phyloP scores from a whole-genome alignment of 1,140 invertebrate genomes.

The Temnothorax nylanderi region DNA sequence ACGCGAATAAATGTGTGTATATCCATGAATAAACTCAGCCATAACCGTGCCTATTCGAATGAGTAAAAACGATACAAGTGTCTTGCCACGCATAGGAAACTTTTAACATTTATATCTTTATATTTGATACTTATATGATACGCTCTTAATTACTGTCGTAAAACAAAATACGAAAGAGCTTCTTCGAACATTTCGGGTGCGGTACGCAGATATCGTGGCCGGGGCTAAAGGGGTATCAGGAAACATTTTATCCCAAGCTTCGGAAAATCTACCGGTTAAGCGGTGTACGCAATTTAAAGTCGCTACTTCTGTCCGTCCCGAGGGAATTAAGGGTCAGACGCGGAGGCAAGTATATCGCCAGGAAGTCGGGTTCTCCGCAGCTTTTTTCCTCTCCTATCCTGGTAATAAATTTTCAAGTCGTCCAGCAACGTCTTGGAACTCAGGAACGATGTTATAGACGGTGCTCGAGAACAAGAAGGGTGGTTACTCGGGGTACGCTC shows the following conservation, averaged over 20 bases:
- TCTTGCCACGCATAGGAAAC: neutral
- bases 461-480: constrained; percentile 76
- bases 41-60: constrained; percentile 34
- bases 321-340: constrained; percentile 53
- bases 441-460: constrained; percentile 74
- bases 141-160: no score
- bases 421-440: constrained; percentile 71
- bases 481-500: constrained; percentile 71
- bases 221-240: constrained; percentile 29
- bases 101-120: constrained; percentile 10
- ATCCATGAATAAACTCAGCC: constrained; percentile 43
- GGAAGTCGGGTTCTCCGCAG: constrained; percentile 45
- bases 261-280: constrained; percentile 56
- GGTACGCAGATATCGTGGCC: constrained; percentile 20
- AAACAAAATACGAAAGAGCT: neutral
- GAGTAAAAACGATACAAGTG: constrained; percentile 9
- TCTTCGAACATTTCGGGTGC: neutral
- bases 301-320: constrained; percentile 30
- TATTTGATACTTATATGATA: neutral
- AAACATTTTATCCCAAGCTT: constrained; percentile 37
- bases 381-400: constrained; percentile 59
- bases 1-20: constrained; percentile 38
- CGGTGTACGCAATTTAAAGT: constrained; percentile 57
- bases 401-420: constrained; percentile 76
- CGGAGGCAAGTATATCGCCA: constrained; percentile 44